phyloP scores from a whole-genome alignment of 1,140 invertebrate genomes.

The Calephelis virginiensis region DNA sequence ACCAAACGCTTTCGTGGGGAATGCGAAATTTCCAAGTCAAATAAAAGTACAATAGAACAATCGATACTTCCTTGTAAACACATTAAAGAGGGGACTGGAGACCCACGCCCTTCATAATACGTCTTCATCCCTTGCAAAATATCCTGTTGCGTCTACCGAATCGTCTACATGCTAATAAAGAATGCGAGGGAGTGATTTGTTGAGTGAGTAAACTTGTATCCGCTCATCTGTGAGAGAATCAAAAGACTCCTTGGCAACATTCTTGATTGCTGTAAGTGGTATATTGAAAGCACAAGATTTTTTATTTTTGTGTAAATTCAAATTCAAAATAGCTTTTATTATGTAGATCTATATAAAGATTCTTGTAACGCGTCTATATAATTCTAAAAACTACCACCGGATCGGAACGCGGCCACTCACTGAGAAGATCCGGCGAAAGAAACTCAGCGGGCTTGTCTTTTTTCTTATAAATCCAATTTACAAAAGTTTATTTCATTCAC shows the following conservation, averaged over 20 bases:
- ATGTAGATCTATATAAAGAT: no score
- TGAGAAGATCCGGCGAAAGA: no score
- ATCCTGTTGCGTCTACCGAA: slow-evolving; percentile 64
- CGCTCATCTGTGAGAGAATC: slow-evolving; percentile 32
- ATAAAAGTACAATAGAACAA: slow-evolving; percentile 75
- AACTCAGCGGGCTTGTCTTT: no score
- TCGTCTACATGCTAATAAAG: slow-evolving; percentile 70
- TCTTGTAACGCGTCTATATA: no score
- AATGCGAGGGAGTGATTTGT: slow-evolving; percentile 65
- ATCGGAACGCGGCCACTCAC: no score
- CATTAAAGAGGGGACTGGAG: slow-evolving; percentile 63
- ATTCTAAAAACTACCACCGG: no score
- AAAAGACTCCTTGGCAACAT: slow-evolving; percentile 15
- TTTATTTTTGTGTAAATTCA: slow-evolving; percentile 4
- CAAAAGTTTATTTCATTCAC: no score
- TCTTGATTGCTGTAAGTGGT: slow-evolving; percentile 1
- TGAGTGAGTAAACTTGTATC: slow-evolving; percentile 46
- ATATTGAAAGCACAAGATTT: neutral
- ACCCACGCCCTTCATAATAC: slow-evolving; percentile 45
- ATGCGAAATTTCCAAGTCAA: slow-evolving; percentile 70
- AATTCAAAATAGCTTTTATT: neutral
- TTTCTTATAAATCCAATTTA: no score
- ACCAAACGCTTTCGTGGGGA: slow-evolving; percentile 42
- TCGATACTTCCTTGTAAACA: slow-evolving; percentile 76
- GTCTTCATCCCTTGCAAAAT: slow-evolving; percentile 63